Conservation (phyloP, 2,888 invertebrate species). For the Euproctis similis region DNA sequence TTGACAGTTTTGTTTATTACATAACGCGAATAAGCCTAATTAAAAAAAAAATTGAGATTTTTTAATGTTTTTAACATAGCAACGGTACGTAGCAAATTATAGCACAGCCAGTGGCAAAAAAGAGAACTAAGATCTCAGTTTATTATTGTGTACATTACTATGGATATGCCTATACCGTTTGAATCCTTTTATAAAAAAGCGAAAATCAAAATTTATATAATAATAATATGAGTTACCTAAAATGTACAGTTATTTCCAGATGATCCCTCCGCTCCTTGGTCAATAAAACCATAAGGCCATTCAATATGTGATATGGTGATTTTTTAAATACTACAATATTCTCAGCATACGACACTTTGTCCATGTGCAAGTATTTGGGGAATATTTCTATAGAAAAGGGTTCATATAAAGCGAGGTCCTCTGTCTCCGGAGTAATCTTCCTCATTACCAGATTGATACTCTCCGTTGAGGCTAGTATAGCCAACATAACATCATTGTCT, state of each 20-base stretch:
- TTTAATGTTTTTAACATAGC: no score
- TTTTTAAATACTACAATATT: slow-evolving; percentile 39
- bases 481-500: slow-evolving; percentile 35
- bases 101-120: no score
- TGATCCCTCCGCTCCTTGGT: slow-evolving; percentile 8
- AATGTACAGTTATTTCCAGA: slow-evolving; percentile 31
- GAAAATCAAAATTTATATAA: no score
- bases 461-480: slow-evolving; percentile 40
- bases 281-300: slow-evolving; percentile 45
- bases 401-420: slow-evolving; percentile 4
- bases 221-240: no score
- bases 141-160: no score
- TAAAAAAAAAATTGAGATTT: no score
- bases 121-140: no score
- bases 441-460: slow-evolving; percentile 39
- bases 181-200: no score
- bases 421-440: slow-evolving; percentile 18
- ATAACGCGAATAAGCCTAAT: no score
- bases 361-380: slow-evolving; percentile 41
- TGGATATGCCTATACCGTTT: no score
- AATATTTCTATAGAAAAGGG: slow-evolving; percentile 30
- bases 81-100: no score
- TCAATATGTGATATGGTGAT: slow-evolving; percentile 45
- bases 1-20: no score
- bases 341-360: slow-evolving; percentile 19